These are phyloP conservation scores for Troglohyphantes excavatus DNA, from an alignment of 2,888 invertebrate species.

Conservation along the genomic window DNA sequence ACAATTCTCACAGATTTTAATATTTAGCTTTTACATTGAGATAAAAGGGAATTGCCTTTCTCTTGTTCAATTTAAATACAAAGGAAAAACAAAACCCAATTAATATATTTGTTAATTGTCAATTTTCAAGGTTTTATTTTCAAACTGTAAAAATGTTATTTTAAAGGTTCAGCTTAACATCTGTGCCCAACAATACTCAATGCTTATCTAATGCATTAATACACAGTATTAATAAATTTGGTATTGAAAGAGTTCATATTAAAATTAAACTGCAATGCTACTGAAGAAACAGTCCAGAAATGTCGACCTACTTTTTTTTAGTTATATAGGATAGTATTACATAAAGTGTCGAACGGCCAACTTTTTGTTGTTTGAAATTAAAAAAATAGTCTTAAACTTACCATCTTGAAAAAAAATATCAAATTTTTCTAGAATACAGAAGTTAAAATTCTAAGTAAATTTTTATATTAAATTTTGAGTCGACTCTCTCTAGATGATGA, in stretches of 20 bases:
- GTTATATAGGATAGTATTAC: conserved; percentile 33
- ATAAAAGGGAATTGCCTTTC: too few relatives aligned
- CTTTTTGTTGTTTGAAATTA: neutral
- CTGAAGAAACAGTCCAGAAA: conserved; percentile 15
- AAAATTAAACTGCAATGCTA: neutral
- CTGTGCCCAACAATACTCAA: too few relatives aligned
- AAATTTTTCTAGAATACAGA: neutral
- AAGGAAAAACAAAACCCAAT: neutral
- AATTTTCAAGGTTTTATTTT: neutral
- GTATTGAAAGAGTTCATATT: neutral
- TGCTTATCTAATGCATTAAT: too few relatives aligned
- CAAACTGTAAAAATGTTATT: neutral
- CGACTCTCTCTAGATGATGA: conserved; percentile 41
- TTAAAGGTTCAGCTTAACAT: too few relatives aligned
- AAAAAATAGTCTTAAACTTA: conserved; percentile 10
- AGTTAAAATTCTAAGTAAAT: neutral
- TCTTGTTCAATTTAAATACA: neutral
- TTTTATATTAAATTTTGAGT: conserved; percentile 18
- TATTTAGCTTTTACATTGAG: too few relatives aligned
- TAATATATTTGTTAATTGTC: neutral
- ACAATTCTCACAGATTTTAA: too few relatives aligned
- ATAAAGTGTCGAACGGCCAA: neutral
- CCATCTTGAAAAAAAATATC: conserved; percentile 20
- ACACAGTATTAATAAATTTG: neutral
- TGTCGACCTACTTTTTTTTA: conserved; percentile 42